These are phyloP conservation scores for Oegoconia quadripuncta DNA, from an alignment of 2,888 invertebrate species.

Conservation along the genomic window DNA sequence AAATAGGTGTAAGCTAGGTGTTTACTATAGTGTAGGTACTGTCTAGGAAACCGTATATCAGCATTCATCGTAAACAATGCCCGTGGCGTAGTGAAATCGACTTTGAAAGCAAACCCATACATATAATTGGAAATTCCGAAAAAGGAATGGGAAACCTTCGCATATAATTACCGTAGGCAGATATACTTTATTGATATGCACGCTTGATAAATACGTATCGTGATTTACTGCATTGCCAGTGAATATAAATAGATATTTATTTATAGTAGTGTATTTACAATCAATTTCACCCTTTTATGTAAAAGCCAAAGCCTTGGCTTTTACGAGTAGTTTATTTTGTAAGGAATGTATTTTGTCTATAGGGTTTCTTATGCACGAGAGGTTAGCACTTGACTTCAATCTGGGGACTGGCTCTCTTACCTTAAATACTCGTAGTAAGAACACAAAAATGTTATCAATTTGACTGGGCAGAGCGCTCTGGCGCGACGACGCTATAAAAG, in stretches of 20 bases:
- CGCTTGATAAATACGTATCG: not conserved
- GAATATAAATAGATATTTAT: too few relatives aligned
- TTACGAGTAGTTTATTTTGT: too few relatives aligned
- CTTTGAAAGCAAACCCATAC: slow-evolving; percentile 35
- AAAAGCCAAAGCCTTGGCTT: too few relatives aligned
- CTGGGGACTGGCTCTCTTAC: too few relatives aligned
- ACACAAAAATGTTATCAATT: too few relatives aligned
- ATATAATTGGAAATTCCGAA: slow-evolving; percentile 49
- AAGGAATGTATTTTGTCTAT: not conserved
- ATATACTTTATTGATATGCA: slow-evolving; percentile 11
- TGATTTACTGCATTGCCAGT: not conserved
- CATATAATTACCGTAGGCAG: slow-evolving; percentile 26
- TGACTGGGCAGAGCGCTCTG: too few relatives aligned
- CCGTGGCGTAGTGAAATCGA: slow-evolving; percentile 36
- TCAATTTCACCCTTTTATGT: not conserved
- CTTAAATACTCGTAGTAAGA: too few relatives aligned
- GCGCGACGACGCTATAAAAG: too few relatives aligned
- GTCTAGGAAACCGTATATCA: slow-evolving; percentile 46
- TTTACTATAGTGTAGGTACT: slow-evolving; percentile 23
- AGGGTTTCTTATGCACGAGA: not conserved
- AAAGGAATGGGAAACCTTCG: slow-evolving; percentile 34
- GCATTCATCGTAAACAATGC: slow-evolving; percentile 40
- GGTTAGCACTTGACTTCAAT: too few relatives aligned
- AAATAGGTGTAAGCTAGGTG: too few relatives aligned
- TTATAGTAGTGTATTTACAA: not conserved